Evolutionary conservation across 1,140 invertebrate species (phyloP).

Genomic region (Apolygus lucorum): DNA sequence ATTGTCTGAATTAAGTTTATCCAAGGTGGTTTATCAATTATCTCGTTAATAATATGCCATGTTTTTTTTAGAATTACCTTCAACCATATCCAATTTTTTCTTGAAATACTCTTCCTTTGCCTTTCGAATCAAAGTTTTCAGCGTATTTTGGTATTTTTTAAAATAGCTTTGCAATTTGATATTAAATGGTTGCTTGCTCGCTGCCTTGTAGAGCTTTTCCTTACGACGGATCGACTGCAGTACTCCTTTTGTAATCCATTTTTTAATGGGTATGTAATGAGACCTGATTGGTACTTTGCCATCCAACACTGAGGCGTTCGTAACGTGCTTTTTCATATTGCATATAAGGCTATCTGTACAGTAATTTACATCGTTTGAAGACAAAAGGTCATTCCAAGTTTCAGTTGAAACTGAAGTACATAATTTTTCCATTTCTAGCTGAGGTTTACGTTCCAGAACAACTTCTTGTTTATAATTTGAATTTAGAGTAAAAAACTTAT

Average conservation of each 20-base stretch:
- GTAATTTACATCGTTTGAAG: background rate
- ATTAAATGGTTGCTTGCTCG: background rate
- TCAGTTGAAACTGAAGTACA: background rate
- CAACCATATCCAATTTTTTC: no score
- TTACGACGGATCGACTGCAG: background rate
- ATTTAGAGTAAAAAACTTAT: background rate
- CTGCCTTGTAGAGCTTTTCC: background rate
- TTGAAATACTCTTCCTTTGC: background rate
- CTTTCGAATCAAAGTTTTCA: background rate
- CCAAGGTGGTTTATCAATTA: background rate
- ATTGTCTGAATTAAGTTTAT: background rate
- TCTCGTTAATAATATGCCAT: background rate
- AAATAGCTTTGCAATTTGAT: background rate
- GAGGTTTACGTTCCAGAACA: background rate
- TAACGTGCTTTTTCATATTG: background rate
- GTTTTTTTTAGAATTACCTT: background rate
- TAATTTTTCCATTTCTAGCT: background rate
- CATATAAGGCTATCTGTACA: background rate
- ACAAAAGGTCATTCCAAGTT: background rate
- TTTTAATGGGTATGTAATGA: background rate
- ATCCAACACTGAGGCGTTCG: background rate
- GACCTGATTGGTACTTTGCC: background rate
- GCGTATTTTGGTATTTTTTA: no score
- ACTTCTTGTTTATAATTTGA: background rate
- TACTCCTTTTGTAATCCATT: background rate